Base-by-base conservation (phyloP, 35 echinoderm and acorn worm genomes). In the Heliocidaris tuberculata region DNA sequence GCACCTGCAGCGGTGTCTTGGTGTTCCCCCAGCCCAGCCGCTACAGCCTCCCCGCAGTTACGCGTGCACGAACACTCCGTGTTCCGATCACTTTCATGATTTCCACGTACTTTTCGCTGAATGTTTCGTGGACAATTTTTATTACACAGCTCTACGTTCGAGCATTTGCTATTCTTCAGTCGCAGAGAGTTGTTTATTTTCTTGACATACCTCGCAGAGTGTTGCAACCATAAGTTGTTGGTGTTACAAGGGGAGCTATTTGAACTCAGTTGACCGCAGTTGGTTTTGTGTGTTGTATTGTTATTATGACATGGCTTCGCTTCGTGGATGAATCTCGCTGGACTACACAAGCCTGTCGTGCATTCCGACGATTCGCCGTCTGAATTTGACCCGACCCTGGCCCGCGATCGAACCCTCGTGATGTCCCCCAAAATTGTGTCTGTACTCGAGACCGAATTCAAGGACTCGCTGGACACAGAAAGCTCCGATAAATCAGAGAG, bases 401-500 rank as follows among this genome's bases (percentile, higher is more conserved):
- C 50, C 50, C 50, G 91, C 48, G 16, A 50, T 13, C 50, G n/a
- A 49, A 11, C 50, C 48, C 50, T 31, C 7, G 17, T 6, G 11
- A 30, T n/a, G 31, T 93, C 91, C 91, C 91, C 48, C 19, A 59
- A 16, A n/a, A 13, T 59, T 48, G 50, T 48, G 50, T 93, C 16
- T 59, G n/a, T 17, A 42, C 91, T 93, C 19, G 91, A 59, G 9
- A 30, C 91, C 48, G 91, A 93, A 59, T 59, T n/a, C 91, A 93
- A 59, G 17, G 91, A 93, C 48, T 93, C 91, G 16, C 48, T 52
- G 48, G 91, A 93, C 29, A 59, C 50, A 13, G 91, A 93, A n/a
- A 93, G 50, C n/a, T 93, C 91, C 50, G 91, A 93, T 93, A 93
- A 93, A 93, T 32, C 91, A 32, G 91, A 93, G 24, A 93, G 48